These are phyloP conservation scores for Uropetala carovei DNA, from an alignment of 2,888 invertebrate species.

Conservation along the genomic window DNA sequence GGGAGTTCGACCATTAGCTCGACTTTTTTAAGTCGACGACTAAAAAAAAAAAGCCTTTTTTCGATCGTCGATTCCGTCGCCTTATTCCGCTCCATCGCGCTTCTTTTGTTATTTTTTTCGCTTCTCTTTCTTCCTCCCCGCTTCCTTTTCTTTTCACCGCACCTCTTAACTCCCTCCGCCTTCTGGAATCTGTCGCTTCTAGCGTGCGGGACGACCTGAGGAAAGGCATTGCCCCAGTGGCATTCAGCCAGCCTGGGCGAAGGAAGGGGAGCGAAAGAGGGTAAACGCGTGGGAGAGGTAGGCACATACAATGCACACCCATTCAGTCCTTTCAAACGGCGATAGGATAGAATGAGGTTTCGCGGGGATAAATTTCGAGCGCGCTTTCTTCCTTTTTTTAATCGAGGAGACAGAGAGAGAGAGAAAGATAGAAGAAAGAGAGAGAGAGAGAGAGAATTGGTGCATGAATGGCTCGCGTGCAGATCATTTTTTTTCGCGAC, in stretches of 20 bases:
- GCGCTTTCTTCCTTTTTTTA: neutral
- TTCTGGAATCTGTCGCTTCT: too few relatives aligned
- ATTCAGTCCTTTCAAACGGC: constrained; percentile 15
- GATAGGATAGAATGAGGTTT: neutral
- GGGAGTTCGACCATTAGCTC: too few relatives aligned
- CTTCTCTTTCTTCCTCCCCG: neutral
- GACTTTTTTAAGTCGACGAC: too few relatives aligned
- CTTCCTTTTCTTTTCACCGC: too few relatives aligned
- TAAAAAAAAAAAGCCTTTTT: neutral
- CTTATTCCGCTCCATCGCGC: neutral
- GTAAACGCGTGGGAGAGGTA: neutral
- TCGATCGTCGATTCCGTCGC: neutral
- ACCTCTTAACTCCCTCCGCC: too few relatives aligned
- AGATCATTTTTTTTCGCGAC: neutral
- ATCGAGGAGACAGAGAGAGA: neutral
- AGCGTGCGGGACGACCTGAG: too few relatives aligned
- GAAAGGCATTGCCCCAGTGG: too few relatives aligned
- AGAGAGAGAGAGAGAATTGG: neutral
- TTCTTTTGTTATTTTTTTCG: neutral
- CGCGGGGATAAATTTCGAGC: neutral
- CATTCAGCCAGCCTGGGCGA: too few relatives aligned
- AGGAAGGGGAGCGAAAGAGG: neutral
- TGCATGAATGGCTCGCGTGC: neutral
- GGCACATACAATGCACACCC: neutral
- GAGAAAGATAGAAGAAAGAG: neutral